Evolutionary conservation across 2,888 invertebrate genomes (phyloP).

Genomic region (Trypoxylon attenuatum): DNA sequence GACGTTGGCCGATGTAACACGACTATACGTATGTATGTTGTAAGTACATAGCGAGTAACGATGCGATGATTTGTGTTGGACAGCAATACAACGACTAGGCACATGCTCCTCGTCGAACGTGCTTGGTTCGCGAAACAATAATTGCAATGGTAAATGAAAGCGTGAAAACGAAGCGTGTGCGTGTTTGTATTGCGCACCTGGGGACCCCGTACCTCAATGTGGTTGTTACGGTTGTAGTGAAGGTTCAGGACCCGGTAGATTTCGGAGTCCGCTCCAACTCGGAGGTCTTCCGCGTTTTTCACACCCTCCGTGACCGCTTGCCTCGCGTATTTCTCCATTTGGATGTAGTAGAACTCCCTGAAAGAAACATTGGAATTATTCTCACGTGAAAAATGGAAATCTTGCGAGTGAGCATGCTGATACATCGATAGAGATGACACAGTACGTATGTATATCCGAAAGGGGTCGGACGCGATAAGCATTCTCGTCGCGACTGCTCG

Average conservation of each 20-base stretch:
- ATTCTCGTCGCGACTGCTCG: background rate
- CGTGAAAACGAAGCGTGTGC: constrained; percentile 64
- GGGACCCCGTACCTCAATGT: constrained; percentile 90
- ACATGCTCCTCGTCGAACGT: constrained; percentile 18
- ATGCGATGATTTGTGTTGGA: constrained; percentile 22
- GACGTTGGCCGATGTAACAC: too few relatives aligned
- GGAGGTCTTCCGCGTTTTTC: constrained; percentile 93
- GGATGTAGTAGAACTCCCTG: constrained; percentile 99
- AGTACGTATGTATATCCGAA: background rate
- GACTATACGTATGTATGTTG: too few relatives aligned
- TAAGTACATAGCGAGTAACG: constrained; percentile 9
- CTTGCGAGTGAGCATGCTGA: background rate
- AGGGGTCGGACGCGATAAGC: background rate
- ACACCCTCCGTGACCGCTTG: constrained; percentile 98
- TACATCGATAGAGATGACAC: background rate
- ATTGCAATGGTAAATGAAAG: constrained; percentile 30
- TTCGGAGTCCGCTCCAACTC: constrained; percentile 96
- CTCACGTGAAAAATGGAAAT: background rate
- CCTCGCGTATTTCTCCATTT: constrained; percentile 99
- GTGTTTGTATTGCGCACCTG: constrained; percentile 79
- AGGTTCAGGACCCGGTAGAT: constrained; percentile 98
- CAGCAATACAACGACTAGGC: constrained; percentile 11
- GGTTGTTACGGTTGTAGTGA: constrained; percentile 98
- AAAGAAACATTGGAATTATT: constrained; percentile 59
- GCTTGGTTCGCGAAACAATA: constrained; percentile 22